Percentiles rank a stretch among this genome's conserved stretches.
phyloP scores from a whole-genome alignment of 2,888 invertebrate genomes.

The Leucophora obtusa region DNA sequence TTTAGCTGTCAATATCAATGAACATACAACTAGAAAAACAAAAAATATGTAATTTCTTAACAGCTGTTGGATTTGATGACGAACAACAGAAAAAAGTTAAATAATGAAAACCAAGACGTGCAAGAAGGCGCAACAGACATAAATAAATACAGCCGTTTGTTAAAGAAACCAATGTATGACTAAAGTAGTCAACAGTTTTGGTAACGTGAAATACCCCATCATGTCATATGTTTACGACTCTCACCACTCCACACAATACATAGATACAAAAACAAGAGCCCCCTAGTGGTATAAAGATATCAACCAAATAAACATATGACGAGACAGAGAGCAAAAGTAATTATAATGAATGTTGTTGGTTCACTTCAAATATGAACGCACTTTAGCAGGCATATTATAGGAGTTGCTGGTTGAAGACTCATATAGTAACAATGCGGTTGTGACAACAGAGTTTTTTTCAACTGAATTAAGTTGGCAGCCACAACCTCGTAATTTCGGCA shows the following conservation, averaged over 20 bases:
- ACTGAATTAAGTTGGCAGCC: too few species aligned
- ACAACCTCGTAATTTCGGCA: too few species aligned
- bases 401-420: too few species aligned
- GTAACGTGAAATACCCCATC: slow-evolving; percentile 43
- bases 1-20: slow-evolving; percentile 37
- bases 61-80: slow-evolving; percentile 57
- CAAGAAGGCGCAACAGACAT: slow-evolving; percentile 27
- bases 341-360: not conserved
- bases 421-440: too few species aligned
- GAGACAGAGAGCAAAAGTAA: not conserved
- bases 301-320: not conserved
- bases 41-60: slow-evolving; percentile 14
- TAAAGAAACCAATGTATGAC: slow-evolving; percentile 57
- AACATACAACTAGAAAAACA: not conserved
- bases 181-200: slow-evolving; percentile 54
- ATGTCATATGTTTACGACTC: not conserved
- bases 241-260: not conserved
- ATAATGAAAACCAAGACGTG: slow-evolving; percentile 6
- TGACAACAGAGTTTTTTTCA: too few species aligned
- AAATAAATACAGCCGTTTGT: slow-evolving; percentile 45
- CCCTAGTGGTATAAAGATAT: not conserved
- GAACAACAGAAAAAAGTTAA: slow-evolving; percentile 25
- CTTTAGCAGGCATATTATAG: too few species aligned
- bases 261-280: not conserved
- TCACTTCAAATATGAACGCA: too few species aligned